These are phyloP conservation scores for Hystrix brachyura DNA, from an alignment of 2,113 vertebrate genomes.

Conservation along the genomic window DNA sequence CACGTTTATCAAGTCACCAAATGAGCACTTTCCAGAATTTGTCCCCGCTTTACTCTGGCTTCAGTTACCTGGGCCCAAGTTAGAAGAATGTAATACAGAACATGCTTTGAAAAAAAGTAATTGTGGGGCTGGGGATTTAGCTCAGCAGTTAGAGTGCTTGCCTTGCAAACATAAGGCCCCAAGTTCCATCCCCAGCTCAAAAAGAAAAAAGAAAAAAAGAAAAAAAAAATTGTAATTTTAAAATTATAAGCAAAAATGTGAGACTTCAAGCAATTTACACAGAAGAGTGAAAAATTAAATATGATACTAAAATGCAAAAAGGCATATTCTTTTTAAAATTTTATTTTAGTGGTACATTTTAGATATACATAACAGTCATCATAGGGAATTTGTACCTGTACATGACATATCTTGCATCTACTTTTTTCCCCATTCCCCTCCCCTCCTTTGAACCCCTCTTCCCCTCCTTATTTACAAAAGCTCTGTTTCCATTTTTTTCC, in stretches of 20 bases:
- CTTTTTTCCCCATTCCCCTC: too few species aligned
- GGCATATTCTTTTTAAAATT: not conserved
- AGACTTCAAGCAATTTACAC: not conserved
- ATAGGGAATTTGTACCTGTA: too few species aligned
- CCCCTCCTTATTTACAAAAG: too few species aligned
- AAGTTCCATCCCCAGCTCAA: too few species aligned
- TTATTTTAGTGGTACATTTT: too few species aligned
- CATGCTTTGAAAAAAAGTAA: not conserved
- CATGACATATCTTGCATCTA: too few species aligned
- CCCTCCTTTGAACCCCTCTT: too few species aligned
- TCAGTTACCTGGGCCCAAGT: not conserved
- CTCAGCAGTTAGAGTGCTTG: too few species aligned
- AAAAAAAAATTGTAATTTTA: conserved; percentile 9
- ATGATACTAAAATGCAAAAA: not conserved
- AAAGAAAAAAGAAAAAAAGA: not conserved
- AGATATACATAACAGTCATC: too few species aligned
- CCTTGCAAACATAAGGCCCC: too few species aligned
- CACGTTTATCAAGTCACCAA: not conserved
- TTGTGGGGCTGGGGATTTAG: not conserved
- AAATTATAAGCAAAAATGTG: conserved; percentile 20
- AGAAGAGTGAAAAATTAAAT: not conserved
- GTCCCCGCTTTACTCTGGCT: not conserved
- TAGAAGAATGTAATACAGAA: not conserved
- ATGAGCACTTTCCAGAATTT: not conserved
- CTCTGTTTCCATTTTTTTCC: too few species aligned